A percentile compares a stretch with the other conserved stretches of the same genome.
Conservation (phyloP, 2,113 vertebrate species). For the Ciconia maguari region DNA sequence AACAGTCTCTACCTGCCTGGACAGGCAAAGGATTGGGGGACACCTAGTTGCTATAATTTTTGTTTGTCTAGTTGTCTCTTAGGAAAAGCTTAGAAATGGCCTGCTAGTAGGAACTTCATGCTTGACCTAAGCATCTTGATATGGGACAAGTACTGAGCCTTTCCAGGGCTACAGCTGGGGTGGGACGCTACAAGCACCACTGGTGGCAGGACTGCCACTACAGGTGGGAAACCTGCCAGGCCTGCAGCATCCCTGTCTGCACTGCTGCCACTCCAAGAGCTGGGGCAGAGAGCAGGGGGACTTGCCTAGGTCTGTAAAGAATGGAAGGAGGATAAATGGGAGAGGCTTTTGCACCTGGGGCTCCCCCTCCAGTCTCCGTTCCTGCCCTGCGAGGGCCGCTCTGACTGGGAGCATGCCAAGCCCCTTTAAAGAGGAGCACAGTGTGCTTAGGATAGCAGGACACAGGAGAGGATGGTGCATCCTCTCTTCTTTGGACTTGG, state of each 20-base stretch:
- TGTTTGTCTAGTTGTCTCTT: background rate
- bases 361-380: background rate
- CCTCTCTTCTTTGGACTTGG: background rate
- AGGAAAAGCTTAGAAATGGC: background rate
- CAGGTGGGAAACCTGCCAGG: background rate
- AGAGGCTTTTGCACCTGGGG: background rate
- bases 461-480: background rate
- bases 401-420: background rate
- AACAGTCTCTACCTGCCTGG: background rate
- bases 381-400: background rate
- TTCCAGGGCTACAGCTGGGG: background rate
- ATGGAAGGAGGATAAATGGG: background rate
- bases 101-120: background rate
- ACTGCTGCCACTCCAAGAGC: background rate
- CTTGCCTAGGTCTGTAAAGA: background rate
- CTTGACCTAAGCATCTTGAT: background rate
- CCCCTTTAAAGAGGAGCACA: background rate
- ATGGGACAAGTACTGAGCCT: background rate
- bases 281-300: background rate
- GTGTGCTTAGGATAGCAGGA: background rate
- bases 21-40: background rate
- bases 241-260: background rate
- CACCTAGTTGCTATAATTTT: background rate
- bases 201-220: background rate
- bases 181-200: background rate